Evolutionary conservation across 1,140 invertebrate species (phyloP), one percentile per base, ranked within the genome.

Genomic region (Zaprionus inermis): DNA sequence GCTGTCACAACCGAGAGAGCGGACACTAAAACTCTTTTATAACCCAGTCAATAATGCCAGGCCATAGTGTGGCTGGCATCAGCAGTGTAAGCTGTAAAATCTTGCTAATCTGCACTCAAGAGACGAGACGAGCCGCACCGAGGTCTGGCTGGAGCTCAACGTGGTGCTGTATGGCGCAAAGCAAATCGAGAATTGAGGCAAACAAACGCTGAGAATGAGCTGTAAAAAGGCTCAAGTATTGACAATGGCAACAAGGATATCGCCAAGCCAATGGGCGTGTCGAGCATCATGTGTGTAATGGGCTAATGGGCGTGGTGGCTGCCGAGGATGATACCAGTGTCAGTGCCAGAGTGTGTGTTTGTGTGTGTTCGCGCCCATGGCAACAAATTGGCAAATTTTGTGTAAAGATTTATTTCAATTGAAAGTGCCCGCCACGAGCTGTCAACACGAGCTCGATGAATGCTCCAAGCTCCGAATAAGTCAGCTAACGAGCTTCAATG

Each of bases 141-240:
- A n/a, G n/a, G n/a, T n/a, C n/a, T n/a, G n/a, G n/a, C n/a, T n/a
- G n/a, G 20, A 24, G 9, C 9, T 9, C 52, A 54, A 38, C 18
- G 51, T 64, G 41, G 57, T 14, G 20, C 12, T 14, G 20, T 10
- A 49, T 9, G 44, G 11, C 20, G 54, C 58, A 82, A 70, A 76
- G 67, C 58, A 72, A 70, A 76, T 54, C 63, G 63, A 88, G 82
- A 79, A 83, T 83, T 72, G 79, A 79, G 79, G 63, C 76, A 72
- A 79, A 83, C 72, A 67, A 72, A 59, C 55, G 59, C 63, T 64
- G 66, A 67, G 58, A 67, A 79, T 88, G 83, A 89, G 84, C 83
- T 88, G 83, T 84, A 88, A 88, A 88, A 88, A 88, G 80, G 80
- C 82, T 88, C 79, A 88, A 86, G 82, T 88, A 86, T 86, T 88